Conservation (phyloP, 2,113 vertebrate species). For the Isurus oxyrinchus region DNA sequence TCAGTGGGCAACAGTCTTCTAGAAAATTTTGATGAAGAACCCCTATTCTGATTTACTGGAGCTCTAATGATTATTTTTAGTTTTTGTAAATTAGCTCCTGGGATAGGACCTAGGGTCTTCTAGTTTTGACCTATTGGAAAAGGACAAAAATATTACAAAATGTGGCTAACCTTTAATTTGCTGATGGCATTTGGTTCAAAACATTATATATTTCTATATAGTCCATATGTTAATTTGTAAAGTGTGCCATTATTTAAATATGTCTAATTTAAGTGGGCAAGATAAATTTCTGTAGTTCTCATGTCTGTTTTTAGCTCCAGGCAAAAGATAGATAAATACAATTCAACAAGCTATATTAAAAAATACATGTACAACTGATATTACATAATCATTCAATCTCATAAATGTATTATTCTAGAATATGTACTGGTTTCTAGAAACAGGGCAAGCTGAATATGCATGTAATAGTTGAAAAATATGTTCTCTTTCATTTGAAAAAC, state of each 20-base stretch:
- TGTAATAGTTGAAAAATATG: background rate
- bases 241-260: background rate
- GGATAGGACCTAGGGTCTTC: background rate
- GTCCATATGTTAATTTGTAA: background rate
- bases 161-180: background rate
- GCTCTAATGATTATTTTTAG: constrained; percentile 9
- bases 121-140: constrained; percentile 33
- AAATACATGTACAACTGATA: background rate
- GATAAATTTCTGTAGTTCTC: constrained; percentile 1
- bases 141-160: constrained; percentile 31
- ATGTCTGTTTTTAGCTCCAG: background rate
- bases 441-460: background rate
- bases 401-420: background rate
- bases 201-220: background rate
- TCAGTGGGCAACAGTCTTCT: constrained; percentile 22
- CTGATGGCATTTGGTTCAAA: background rate
- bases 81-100: constrained; percentile 24
- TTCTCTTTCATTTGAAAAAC: constrained; percentile 44
- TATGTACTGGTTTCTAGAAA: background rate
- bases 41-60: constrained; percentile 30
- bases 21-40: constrained; percentile 20
- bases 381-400: background rate
- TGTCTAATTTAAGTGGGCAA: background rate
- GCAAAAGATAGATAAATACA: background rate
- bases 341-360: background rate